Evolutionary conservation across 2,888 invertebrate species (phyloP).

Genomic region (Gasteruption jaculator): DNA sequence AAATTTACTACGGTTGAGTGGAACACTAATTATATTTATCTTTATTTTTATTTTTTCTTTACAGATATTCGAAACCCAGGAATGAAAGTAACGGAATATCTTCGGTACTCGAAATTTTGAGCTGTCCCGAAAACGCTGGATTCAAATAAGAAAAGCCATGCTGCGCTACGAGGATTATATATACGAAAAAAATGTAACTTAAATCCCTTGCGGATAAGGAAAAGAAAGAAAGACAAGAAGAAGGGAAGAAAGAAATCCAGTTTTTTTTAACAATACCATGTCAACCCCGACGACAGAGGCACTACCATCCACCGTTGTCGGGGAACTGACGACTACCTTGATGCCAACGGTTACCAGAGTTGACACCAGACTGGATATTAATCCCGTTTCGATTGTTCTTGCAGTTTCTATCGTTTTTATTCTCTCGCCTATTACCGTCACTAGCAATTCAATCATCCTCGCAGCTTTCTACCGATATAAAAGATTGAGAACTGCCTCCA

Average conservation of each 20-base stretch:
- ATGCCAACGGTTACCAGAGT: conserved; percentile 40
- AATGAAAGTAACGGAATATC: no score
- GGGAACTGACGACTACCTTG: conserved; percentile 37
- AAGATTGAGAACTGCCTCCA: conserved; percentile 60
- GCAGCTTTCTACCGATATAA: conserved; percentile 60
- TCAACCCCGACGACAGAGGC: conserved; percentile 37
- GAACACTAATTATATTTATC: no score
- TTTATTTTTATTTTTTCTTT: no score
- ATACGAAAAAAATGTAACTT: conserved; percentile 21
- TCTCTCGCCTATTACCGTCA: conserved; percentile 58
- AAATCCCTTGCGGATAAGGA: not conserved
- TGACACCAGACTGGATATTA: conserved; percentile 38
- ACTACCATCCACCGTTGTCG: conserved; percentile 32
- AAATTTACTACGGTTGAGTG: no score
- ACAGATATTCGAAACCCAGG: no score
- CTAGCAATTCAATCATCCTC: conserved; percentile 59
- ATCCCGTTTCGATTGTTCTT: conserved; percentile 51
- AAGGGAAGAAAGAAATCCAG: no score
- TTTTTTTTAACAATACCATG: conserved; percentile 37
- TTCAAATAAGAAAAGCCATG: no score
- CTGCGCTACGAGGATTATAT: conserved; percentile 8
- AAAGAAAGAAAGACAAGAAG: no score
- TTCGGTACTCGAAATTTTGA: no score
- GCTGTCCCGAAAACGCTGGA: no score
- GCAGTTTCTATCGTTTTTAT: conserved; percentile 55